Base-by-base conservation (phyloP, 1,140 invertebrate species). In the Drosophila burlai region DNA sequence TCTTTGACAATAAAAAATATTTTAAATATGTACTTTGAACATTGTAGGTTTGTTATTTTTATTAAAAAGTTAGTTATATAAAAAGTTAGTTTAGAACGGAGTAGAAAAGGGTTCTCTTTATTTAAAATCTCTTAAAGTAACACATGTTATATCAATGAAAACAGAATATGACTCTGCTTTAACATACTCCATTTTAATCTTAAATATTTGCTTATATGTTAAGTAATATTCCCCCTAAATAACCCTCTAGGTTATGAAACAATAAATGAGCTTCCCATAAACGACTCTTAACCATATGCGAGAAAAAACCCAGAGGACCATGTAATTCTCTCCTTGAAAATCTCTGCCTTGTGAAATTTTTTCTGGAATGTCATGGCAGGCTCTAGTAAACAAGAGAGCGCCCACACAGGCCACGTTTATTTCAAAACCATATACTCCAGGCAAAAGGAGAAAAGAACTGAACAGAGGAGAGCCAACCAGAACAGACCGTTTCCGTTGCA, bases 401-500 rank as follows among this genome's bases (percentile, higher is more conserved):
- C 74, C 55, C 64, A 77, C 74, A 61, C 75, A 40, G 43, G 52
- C 21, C 62, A 54, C 36, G 63, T 66, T 65, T 66, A 66, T 29
- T 38, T 67, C 40, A 69, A 69, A 67, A 66, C 29, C 61, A 49
- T 63, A 68, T 63, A 52, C 34, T 40, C 10, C 24, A 43, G 18
- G 13, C 52, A 24, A 55, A 42, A 65, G 58, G 40, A 63, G 63
- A 61, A 34, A 34, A 15, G 47, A 38, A 29, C 62, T 49, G 47
- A 50, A 4, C 29, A n/a, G 26, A 50, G 9, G 31, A 34, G 61
- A 63, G 46, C 65, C 57, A 49, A 46, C 61, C 45, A 59, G 52
- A 60, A 46, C 40, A 63, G 58, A 21, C 43, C 62, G 79, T 62
- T 84, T 84, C 82, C 82, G 78, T 69, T 75, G 31, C 73, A 69